Base-by-base conservation (phyloP, 2,888 invertebrate genomes). In the Podotricha telesiphe region DNA sequence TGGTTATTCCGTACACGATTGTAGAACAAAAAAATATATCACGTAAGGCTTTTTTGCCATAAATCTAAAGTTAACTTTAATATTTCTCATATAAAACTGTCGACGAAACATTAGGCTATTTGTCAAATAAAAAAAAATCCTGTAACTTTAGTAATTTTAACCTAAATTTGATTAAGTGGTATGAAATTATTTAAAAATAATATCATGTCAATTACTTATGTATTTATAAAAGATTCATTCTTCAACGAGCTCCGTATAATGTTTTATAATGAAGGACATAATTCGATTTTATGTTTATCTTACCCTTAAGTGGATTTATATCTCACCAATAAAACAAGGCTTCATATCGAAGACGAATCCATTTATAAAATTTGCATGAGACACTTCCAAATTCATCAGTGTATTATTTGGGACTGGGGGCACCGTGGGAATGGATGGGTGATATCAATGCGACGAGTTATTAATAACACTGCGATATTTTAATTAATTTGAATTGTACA, bases 251-350 rank as follows among this genome's bases (percentile, higher is more conserved):
- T 53, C 65, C 65, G 56, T 19, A 67, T 78, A 82, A 83, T 78
- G 76, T 71, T 68, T 73, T 62, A 75, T 85, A 87, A 87, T 85
- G 86, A 88, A 86, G 74, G 76, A 84, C 82, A 86, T 89, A 91
- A 90, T 91, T 90, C 79, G 86, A 89, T 89, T 87, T 85, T 80
- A 78, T 74, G 77, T 80, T 86, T 89, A 90, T 91, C 89, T 80
- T 74, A 68, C 73, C 73, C 79, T 74, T 88, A 87, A 91, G 90
- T 90, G 89, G 82, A 82, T 82, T 86, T 84, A 79, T 86, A 88
- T 90, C 86, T 65, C 69, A 69, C 79, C 80, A 84, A 85, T 87
- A 87, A 89, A 86, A 83, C 80, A 86, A 81, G 77, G 77, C 77
- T 73, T 76, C 75, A 75, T 81, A 84, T 85, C 83, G 73, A 75